phyloP scores from a whole-genome alignment of 2,797 vertebrate species.

The Hoplostethus atlanticus region DNA sequence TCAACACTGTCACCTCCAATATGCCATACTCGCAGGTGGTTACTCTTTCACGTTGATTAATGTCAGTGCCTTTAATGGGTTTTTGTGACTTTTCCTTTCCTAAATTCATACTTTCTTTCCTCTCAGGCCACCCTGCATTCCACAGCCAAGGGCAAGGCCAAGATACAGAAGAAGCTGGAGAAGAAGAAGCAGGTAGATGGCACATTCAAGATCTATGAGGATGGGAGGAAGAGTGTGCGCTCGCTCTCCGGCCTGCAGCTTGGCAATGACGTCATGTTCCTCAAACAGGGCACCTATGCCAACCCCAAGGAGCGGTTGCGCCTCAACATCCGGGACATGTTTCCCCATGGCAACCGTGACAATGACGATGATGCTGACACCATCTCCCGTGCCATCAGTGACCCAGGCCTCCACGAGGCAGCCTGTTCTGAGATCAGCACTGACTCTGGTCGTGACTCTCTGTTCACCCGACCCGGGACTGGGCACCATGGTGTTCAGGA shows the following conservation, averaged over 20 bases:
- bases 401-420: conserved; percentile 88
- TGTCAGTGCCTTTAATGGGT: not conserved
- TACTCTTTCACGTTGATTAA: no score
- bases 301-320: conserved; percentile 86
- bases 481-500: conserved; percentile 95
- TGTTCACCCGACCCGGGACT: conserved; percentile 94
- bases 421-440: conserved; percentile 91
- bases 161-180: conserved; percentile 92
- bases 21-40: conserved; percentile 90
- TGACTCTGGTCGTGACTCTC: conserved; percentile 92
- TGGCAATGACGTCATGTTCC: conserved; percentile 93
- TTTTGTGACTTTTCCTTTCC: not conserved
- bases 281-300: conserved; percentile 89
- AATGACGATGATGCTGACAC: conserved; percentile 75
- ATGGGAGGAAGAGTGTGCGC: conserved; percentile 91
- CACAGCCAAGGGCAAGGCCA: conserved; percentile 91
- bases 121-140: conserved; percentile 90
- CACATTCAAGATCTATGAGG: conserved; percentile 94
- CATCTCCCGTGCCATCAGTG: conserved; percentile 91
- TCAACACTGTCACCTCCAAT: conserved; percentile 86
- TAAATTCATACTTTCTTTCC: not conserved
- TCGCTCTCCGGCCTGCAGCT: conserved; percentile 93
- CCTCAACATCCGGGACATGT: conserved; percentile 93
- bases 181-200: conserved; percentile 93
- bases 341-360: conserved; percentile 76